Evolutionary conservation across 2,888 invertebrate genomes (phyloP).

Genomic region (Mythimna ferrago): DNA sequence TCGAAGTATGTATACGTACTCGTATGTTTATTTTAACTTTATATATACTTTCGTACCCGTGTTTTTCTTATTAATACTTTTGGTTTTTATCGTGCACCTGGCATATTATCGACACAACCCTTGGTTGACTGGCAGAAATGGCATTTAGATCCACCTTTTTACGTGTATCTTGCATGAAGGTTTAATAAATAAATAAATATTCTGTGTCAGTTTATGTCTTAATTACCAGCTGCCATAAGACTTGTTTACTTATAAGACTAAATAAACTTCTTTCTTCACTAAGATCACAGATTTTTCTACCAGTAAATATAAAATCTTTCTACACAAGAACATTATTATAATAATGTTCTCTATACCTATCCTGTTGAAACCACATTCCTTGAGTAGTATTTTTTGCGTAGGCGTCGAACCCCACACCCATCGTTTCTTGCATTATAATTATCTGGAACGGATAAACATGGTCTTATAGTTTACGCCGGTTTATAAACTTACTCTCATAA

Average conservation of each 20-base stretch:
- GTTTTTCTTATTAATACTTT: too few relatives aligned
- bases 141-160: too few relatives aligned
- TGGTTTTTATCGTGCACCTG: too few relatives aligned
- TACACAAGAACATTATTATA: slow-evolving; percentile 26
- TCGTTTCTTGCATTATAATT: slow-evolving; percentile 70
- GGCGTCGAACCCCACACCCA: slow-evolving; percentile 68
- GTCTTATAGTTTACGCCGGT: slow-evolving; percentile 49
- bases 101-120: too few relatives aligned
- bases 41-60: too few relatives aligned
- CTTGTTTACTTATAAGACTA: not conserved
- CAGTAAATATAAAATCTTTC: slow-evolving; percentile 19
- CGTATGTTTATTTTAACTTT: too few relatives aligned
- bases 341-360: slow-evolving; percentile 42
- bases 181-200: too few relatives aligned
- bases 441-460: slow-evolving; percentile 69
- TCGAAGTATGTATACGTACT: too few relatives aligned
- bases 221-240: not conserved
- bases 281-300: not conserved
- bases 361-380: slow-evolving; percentile 64
- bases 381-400: slow-evolving; percentile 62
- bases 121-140: too few relatives aligned
- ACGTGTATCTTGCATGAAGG: too few relatives aligned
- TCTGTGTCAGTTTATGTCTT: not conserved
- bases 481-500: slow-evolving; percentile 50
- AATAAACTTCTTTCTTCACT: not conserved